Evolutionary conservation across 2,797 vertebrate species (phyloP).

Genomic region (Dromococcyx pavoninus): DNA sequence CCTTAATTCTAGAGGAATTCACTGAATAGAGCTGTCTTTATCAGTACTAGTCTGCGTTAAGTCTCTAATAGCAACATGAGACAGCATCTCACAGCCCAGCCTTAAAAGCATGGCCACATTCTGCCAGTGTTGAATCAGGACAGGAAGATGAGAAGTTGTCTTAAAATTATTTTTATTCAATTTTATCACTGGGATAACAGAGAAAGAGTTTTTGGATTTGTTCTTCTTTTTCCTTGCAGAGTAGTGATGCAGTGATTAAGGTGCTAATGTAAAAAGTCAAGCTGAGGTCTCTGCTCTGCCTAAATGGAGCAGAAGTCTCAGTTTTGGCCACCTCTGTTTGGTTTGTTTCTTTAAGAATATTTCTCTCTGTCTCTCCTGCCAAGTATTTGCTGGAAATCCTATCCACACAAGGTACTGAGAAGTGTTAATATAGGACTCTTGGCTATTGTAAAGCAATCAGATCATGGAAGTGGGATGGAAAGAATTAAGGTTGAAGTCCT

Average conservation of each 20-base stretch:
- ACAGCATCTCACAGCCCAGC: neutral
- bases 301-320: neutral
- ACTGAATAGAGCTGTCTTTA: neutral
- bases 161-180: neutral
- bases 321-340: neutral
- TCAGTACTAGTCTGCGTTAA: neutral
- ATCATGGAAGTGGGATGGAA: neutral
- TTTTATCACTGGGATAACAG: neutral
- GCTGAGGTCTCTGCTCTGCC: neutral
- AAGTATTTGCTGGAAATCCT: constrained; percentile 43
- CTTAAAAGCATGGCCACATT: neutral
- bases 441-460: neutral
- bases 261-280: neutral
- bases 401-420: neutral
- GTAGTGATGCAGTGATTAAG: neutral
- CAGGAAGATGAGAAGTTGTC: neutral
- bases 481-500: constrained; percentile 7
- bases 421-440: constrained; percentile 24
- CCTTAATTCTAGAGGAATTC: neutral
- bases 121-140: neutral
- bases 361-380: neutral
- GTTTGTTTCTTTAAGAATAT: neutral
- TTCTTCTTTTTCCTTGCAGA: neutral
- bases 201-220: neutral
- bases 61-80: neutral